phyloP scores from a whole-genome alignment of 2,113 vertebrate species.

The Theristicus caerulescens region DNA sequence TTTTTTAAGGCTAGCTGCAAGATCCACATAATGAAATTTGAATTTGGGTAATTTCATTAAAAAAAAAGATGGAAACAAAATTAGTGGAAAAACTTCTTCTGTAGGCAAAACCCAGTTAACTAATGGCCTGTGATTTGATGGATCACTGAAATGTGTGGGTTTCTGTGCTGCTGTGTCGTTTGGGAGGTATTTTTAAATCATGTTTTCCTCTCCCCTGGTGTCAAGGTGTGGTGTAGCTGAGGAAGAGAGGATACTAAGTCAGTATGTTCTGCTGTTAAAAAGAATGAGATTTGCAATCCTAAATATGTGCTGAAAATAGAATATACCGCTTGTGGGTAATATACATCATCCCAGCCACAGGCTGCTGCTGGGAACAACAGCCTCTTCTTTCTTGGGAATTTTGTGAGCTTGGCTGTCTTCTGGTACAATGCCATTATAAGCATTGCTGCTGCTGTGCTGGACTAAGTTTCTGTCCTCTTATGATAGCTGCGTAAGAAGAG shows the following conservation, averaged over 20 bases:
- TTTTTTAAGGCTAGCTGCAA: neutral
- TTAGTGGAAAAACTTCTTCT: neutral
- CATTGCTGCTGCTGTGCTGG: slow-evolving; percentile 4
- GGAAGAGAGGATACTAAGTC: neutral
- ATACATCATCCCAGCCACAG: neutral
- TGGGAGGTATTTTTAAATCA: neutral
- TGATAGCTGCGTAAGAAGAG: neutral
- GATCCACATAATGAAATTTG: neutral
- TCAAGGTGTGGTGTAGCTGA: neutral
- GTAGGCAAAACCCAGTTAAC: neutral
- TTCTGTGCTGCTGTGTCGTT: neutral
- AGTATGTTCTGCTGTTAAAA: neutral
- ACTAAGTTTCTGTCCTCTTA: neutral
- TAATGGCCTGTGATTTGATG: neutral
- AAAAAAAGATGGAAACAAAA: neutral
- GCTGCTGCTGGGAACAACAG: neutral
- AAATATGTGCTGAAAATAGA: slow-evolving; percentile 33
- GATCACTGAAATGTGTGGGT: neutral
- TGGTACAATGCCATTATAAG: slow-evolving; percentile 28
- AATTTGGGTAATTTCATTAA: neutral
- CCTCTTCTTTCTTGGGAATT: slow-evolving; percentile 14
- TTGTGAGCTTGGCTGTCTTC: neutral
- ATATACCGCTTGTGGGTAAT: neutral
- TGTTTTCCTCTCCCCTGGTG: neutral
- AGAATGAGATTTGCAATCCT: neutral